These are phyloP conservation scores for Squalus acanthias DNA, from an alignment of 2,797 vertebrate species.

Conservation along the genomic window DNA sequence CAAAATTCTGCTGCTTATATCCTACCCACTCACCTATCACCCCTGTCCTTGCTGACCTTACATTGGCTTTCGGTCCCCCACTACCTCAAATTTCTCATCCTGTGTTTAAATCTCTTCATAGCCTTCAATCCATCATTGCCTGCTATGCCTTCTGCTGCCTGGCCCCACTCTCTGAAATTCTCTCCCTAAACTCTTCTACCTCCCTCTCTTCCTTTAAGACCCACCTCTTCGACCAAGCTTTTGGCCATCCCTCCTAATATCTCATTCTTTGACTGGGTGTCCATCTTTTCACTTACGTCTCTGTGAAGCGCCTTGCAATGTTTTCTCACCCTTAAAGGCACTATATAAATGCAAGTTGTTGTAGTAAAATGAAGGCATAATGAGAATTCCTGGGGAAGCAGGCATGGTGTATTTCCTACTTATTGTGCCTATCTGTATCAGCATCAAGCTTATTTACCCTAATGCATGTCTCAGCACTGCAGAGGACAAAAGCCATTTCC, in stretches of 20 bases:
- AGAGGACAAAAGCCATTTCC: background rate
- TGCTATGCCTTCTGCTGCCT: too few species aligned
- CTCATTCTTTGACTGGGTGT: background rate
- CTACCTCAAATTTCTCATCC: too few species aligned
- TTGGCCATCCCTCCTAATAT: background rate
- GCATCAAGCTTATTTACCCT: background rate
- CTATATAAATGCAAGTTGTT: background rate
- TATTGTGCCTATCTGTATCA: background rate
- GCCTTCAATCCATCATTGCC: too few species aligned
- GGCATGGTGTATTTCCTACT: background rate
- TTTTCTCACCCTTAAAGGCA: background rate
- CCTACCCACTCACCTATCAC: too few species aligned
- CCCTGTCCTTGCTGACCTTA: too few species aligned
- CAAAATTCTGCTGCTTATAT: too few species aligned
- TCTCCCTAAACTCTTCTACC: background rate
- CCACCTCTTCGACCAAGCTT: background rate
- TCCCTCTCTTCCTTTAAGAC: background rate
- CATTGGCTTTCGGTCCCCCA: too few species aligned
- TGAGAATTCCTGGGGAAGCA: background rate
- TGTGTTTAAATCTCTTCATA: too few species aligned
- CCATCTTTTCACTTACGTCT: background rate
- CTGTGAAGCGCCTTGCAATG: background rate
- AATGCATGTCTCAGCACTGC: background rate
- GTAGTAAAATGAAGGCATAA: background rate
- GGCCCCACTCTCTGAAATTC: too few species aligned